Base-by-base conservation (phyloP, 37 sponge, comb jelly and placozoan genomes). In the Theonella swinhoei region DNA sequence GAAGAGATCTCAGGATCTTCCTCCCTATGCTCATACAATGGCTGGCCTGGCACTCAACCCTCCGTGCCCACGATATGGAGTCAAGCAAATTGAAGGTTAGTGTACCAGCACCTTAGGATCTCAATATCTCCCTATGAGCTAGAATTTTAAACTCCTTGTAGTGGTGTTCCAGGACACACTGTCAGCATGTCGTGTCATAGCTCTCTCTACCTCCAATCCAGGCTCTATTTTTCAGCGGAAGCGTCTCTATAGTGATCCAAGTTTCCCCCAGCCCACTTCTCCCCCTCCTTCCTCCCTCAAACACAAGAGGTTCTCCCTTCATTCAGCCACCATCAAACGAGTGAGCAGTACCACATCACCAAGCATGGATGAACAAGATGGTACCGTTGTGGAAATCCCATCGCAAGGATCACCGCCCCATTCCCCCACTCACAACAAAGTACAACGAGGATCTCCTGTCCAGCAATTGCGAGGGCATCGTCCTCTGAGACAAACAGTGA, bases 51-150 rank as follows among this genome's bases (percentile, higher is more conserved):
- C 42, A n/a, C 64, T 79, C 19, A 30, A 62, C 3, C 83, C 89
- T 30, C 35, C 89, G 61, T 82, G 89, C 64, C 83, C 89, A 30
- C 28, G 42, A 8, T 82, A 88, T 71, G 83, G 83, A 14, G 75
- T 41, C 23, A 25, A 39, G n/a, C 82, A 81, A 39, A 76, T 68
- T 17, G 54, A 47, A n/a, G n/a, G n/a, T n/a, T n/a, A n/a, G n/a
- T n/a, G n/a, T n/a, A n/a, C n/a, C 54, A 47, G 7, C 54, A 47
- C 54, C 14, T 14, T 47, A 47, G 7, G 14, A 17, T 47, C 54
- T 47, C 54, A 47, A 47, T 47, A 47, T 47, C 7, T 47, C 54
- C 54, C 7, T 47, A 7, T 17, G 7, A 47, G 11, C 7, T 17
- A 17, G 54, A 47, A 47, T 47, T 47, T 47, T 47, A n/a, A n/a